A percentile compares a stretch with the other conserved stretches of the same genome.
Conservation (phyloP, 2,113 vertebrate species). For the Malaclemys terrapin region DNA sequence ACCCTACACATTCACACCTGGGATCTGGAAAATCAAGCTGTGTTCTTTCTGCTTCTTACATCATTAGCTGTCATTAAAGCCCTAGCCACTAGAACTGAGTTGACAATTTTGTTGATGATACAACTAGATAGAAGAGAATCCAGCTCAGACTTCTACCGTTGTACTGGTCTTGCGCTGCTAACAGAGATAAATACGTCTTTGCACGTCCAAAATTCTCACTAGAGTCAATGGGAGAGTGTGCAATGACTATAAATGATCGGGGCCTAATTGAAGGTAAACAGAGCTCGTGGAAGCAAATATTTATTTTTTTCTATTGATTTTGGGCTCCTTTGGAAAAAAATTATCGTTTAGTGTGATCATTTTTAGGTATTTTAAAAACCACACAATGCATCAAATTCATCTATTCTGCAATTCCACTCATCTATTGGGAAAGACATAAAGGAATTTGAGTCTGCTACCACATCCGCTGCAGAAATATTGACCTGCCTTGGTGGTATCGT, state of each 20-base stretch:
- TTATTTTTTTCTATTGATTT: background rate
- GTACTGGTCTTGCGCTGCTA: background rate
- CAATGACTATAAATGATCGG: background rate
- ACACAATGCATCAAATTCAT: background rate
- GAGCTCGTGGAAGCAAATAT: background rate
- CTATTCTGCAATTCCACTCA: background rate
- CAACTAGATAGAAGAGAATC: background rate
- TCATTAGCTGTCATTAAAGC: background rate
- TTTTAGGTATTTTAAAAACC: background rate
- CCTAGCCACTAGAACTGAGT: background rate
- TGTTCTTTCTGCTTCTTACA: background rate
- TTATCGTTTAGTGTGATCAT: background rate
- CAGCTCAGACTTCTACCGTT: background rate
- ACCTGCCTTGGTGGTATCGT: background rate
- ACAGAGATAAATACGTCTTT: background rate
- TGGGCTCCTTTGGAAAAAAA: background rate
- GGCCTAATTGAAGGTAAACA: background rate
- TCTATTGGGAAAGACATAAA: background rate
- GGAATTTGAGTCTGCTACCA: background rate
- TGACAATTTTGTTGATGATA: background rate
- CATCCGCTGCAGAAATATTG: background rate
- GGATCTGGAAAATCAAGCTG: background rate
- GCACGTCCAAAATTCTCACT: background rate
- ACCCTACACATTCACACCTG: rapidly evolving
- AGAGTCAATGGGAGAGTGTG: too few species aligned